These are phyloP conservation scores for Typhlichthys eigenmanni DNA, from an alignment of 2,797 vertebrate genomes.

Conservation along the genomic window DNA sequence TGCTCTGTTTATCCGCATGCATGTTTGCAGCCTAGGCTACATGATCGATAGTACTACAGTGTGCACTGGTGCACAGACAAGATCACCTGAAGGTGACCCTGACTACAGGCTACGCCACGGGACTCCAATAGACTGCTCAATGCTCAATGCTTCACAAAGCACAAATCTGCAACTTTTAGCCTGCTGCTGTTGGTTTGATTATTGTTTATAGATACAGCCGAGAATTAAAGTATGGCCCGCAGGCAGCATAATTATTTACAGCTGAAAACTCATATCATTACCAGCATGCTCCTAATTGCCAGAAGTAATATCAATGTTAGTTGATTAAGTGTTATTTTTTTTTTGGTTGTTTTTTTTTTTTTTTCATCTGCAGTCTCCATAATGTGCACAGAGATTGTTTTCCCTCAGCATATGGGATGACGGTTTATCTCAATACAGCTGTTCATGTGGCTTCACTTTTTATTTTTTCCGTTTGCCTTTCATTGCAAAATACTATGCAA, in stretches of 20 bases:
- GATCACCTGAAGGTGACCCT: constrained; percentile 92
- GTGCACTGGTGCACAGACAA: constrained; percentile 78
- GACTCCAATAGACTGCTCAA: constrained; percentile 86
- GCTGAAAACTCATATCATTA: constrained; percentile 99
- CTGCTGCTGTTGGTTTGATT: constrained; percentile 92
- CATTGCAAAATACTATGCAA: constrained; percentile 64
- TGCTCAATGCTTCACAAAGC: constrained; percentile 70
- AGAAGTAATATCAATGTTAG: constrained; percentile 99
- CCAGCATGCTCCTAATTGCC: constrained; percentile 99
- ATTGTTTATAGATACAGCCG: constrained; percentile 99
- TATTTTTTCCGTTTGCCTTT: constrained; percentile 59
- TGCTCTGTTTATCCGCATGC: constrained; percentile 22
- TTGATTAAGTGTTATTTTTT: constrained; percentile 86
- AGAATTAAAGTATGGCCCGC: constrained; percentile 98
- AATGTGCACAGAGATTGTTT: constrained; percentile 90
- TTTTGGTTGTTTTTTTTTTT: constrained; percentile 64
- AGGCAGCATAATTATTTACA: constrained; percentile 99
- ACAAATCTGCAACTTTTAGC: constrained; percentile 88
- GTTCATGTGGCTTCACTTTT: constrained; percentile 76
- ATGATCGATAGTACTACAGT: constrained; percentile 87
- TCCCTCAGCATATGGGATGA: constrained; percentile 83
- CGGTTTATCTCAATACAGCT: constrained; percentile 82
- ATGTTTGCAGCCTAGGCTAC: constrained; percentile 49
- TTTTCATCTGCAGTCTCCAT: constrained; percentile 74
- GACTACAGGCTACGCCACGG: constrained; percentile 89